A percentile compares a stretch with the other conserved stretches of the same genome.
These are phyloP conservation scores for Maniola hyperantus DNA, from an alignment of 2,888 invertebrate genomes.

Conservation along the genomic window DNA sequence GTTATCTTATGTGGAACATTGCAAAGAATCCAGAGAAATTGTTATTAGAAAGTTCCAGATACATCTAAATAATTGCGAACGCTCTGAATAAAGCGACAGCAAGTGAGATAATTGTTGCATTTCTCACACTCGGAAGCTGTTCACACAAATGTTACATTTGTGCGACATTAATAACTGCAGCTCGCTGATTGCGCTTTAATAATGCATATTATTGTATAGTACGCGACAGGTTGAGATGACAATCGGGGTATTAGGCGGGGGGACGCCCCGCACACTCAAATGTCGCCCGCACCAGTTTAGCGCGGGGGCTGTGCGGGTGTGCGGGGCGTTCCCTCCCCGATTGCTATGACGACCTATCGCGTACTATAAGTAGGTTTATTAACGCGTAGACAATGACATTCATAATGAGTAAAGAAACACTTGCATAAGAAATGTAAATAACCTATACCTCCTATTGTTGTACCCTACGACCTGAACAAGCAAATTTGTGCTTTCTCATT, in stretches of 20 bases:
- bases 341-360: too few relatives aligned
- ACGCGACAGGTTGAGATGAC: too few relatives aligned
- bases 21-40: constrained; percentile 31
- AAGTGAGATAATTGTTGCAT: constrained; percentile 36
- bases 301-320: too few relatives aligned
- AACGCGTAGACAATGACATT: constrained; percentile 11
- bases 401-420: neutral
- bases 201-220: too few relatives aligned
- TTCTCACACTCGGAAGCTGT: constrained; percentile 36
- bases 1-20: constrained; percentile 23
- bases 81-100: constrained; percentile 29
- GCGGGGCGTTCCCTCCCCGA: too few relatives aligned
- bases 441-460: neutral
- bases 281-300: too few relatives aligned
- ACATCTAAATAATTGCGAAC: constrained; percentile 29
- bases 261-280: too few relatives aligned
- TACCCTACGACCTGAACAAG: neutral
- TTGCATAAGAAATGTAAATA: neutral
- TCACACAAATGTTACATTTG: constrained; percentile 10
- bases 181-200: constrained; percentile 32
- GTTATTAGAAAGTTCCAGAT: constrained; percentile 32
- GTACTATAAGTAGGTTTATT: neutral
- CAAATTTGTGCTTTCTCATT: neutral
- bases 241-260: too few relatives aligned
- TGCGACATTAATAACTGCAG: constrained; percentile 25